A percentile compares a stretch with the other conserved stretches of the same genome.
Evolutionary conservation across 2,113 vertebrate genomes (phyloP).

Genomic region (Aptenodytes patagonicus): DNA sequence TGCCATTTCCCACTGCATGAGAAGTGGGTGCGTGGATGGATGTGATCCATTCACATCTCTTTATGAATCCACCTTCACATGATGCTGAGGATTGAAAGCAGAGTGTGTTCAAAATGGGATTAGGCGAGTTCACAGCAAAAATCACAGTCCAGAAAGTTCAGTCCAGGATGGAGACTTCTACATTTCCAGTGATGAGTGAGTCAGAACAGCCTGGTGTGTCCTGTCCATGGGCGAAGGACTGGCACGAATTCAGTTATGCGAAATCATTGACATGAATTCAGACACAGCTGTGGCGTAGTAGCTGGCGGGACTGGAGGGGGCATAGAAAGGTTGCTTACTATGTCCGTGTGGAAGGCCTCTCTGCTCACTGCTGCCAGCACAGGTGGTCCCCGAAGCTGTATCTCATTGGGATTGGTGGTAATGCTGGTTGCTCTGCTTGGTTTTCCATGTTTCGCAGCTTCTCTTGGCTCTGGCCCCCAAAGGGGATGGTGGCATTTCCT

Average conservation of each 20-base stretch:
- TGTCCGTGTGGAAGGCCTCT: accelerated
- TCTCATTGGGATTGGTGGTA: background rate
- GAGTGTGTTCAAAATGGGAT: background rate
- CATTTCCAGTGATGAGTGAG: background rate
- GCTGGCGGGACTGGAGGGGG: background rate
- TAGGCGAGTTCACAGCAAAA: background rate
- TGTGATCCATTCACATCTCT: background rate
- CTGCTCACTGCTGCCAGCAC: background rate
- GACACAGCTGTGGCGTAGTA: background rate
- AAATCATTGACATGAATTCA: background rate
- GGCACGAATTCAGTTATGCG: background rate
- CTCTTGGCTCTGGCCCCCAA: background rate
- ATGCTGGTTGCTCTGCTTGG: background rate
- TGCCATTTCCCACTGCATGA: background rate
- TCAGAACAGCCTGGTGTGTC: background rate
- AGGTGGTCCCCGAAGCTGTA: background rate
- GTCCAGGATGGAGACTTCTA: background rate
- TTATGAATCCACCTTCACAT: background rate
- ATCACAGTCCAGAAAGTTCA: background rate
- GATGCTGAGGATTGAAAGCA: background rate
- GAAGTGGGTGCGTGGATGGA: background rate
- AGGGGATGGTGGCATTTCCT: background rate
- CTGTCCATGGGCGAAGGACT: accelerated
- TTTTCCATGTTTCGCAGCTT: background rate
- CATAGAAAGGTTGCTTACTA: background rate